A percentile compares a stretch with the other conserved stretches of the same genome.
Evolutionary conservation across 2,113 vertebrate genomes (phyloP).

Genomic region (Podarcis muralis): DNA sequence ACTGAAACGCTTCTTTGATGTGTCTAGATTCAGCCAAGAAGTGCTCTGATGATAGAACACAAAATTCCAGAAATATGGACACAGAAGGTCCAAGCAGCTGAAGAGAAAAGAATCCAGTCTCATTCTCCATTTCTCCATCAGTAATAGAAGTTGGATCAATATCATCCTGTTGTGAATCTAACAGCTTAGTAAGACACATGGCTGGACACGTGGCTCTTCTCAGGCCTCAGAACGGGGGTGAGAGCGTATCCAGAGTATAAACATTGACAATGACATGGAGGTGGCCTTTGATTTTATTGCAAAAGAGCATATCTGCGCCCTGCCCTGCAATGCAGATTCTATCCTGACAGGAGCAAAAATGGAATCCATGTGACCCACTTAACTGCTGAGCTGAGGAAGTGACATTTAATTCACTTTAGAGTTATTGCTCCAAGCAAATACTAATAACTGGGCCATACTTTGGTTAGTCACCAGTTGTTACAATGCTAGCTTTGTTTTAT

Average conservation of each 20-base stretch:
- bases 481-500: constrained; percentile 22
- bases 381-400: constrained; percentile 18
- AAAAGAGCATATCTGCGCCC: not conserved
- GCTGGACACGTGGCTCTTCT: no score
- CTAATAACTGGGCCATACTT: not conserved
- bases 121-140: no score
- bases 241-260: not conserved
- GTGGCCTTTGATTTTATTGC: not conserved
- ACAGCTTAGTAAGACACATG: no score
- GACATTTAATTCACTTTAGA: not conserved
- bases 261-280: not conserved
- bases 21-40: no score
- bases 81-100: no score
- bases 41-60: no score
- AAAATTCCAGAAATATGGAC: no score
- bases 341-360: constrained; percentile 44
- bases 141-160: no score
- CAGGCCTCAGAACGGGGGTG: no score
- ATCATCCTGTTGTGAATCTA: no score
- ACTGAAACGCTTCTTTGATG: no score
- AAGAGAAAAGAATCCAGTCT: no score
- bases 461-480: not conserved
- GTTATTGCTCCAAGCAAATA: not conserved
- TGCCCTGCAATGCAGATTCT: constrained; percentile 38
- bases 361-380: not conserved